These are phyloP conservation scores for Mionectes macconnelli DNA, from an alignment of 2,113 vertebrate species.

Conservation along the genomic window DNA sequence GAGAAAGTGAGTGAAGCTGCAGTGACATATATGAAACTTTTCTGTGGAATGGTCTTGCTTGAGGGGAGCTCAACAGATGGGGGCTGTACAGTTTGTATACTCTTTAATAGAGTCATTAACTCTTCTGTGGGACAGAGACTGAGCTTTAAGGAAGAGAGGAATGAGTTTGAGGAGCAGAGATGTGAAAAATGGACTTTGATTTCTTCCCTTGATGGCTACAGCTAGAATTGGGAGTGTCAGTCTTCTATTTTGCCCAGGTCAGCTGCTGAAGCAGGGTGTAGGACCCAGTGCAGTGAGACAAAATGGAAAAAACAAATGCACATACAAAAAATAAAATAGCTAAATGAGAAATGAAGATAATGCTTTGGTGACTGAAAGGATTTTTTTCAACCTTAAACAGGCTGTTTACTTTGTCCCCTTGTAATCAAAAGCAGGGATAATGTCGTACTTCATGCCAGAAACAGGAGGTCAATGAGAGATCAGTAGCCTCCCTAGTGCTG, in stretches of 20 bases:
- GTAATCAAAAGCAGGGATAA: neutral
- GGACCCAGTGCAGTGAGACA: neutral
- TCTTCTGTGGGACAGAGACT: neutral
- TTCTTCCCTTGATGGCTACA: neutral
- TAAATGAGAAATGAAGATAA: neutral
- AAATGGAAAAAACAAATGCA: neutral
- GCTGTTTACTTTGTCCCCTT: neutral
- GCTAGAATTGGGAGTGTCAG: neutral
- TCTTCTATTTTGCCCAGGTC: neutral
- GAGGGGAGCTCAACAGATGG: neutral
- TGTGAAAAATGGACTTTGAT: neutral
- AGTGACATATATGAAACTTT: neutral
- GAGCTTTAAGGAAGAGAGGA: neutral
- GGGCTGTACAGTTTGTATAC: neutral
- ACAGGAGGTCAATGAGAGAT: neutral
- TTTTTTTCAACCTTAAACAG: neutral
- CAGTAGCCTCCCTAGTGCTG: neutral
- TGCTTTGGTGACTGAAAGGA: neutral
- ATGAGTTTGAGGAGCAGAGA: neutral
- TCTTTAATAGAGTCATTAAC: neutral
- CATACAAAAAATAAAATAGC: accelerated
- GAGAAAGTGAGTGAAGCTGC: neutral
- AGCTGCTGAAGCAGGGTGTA: neutral
- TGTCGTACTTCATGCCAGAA: neutral
- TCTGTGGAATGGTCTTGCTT: neutral